Percentiles rank a stretch among this genome's conserved stretches.
These are phyloP conservation scores for Peromyscus polionotus DNA, from an alignment of 2,113 vertebrate genomes.

Conservation along the genomic window DNA sequence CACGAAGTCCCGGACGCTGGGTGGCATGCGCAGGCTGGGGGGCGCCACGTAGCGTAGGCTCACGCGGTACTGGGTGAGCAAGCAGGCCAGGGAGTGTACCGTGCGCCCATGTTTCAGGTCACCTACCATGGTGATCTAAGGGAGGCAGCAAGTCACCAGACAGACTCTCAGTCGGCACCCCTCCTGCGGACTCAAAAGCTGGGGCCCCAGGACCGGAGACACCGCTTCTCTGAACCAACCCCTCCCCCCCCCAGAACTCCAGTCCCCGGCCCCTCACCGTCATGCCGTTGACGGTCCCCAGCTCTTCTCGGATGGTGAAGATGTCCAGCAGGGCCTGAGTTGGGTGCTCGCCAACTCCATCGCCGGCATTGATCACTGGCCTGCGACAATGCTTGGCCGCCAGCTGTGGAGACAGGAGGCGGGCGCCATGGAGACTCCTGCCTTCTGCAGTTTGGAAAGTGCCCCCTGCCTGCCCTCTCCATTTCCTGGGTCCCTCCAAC, in stretches of 20 bases:
- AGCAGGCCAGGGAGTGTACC: conserved; percentile 96
- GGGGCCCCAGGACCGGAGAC: background rate
- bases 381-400: conserved; percentile 95
- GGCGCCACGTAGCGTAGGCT: conserved; percentile 96
- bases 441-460: too few species aligned
- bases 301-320: conserved; percentile 98
- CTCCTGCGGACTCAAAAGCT: background rate
- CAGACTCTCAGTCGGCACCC: rapidly evolving
- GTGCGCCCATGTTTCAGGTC: conserved; percentile 99
- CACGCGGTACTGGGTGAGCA: conserved; percentile 97
- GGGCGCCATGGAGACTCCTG: background rate
- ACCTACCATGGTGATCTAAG: conserved; percentile 97
- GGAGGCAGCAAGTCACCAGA: background rate
- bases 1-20: conserved; percentile 93
- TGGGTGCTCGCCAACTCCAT: conserved; percentile 97
- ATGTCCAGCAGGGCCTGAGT: conserved; percentile 97
- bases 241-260: background rate
- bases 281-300: conserved; percentile 99
- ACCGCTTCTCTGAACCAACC: too few species aligned
- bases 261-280: conserved; percentile 88
- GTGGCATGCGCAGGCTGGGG: conserved; percentile 93
- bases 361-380: conserved; percentile 97
- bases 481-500: background rate
- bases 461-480: rapidly evolving
- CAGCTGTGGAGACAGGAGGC: conserved; percentile 83